A percentile compares a stretch with the other conserved stretches of the same genome.
These are phyloP conservation scores for Tetramorium bicarinatum DNA, from an alignment of 2,888 invertebrate genomes.

Conservation along the genomic window DNA sequence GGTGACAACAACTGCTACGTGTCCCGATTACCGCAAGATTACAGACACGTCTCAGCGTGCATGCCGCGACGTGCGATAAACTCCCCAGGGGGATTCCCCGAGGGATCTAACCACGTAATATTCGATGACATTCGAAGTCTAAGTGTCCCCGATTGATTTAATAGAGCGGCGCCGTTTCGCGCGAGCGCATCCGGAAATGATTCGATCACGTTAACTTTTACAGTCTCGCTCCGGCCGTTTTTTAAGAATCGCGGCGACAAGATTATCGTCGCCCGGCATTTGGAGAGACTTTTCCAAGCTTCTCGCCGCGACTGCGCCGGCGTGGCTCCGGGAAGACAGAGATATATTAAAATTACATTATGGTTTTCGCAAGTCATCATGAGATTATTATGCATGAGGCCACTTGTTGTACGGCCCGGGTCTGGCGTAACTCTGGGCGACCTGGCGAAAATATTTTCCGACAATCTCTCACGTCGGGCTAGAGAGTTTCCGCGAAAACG, in stretches of 20 bases:
- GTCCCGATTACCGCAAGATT: constrained; percentile 39
- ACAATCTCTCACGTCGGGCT: constrained; percentile 39
- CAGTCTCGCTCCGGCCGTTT: not conserved
- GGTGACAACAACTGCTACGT: constrained; percentile 39
- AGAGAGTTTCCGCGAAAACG: constrained; percentile 41
- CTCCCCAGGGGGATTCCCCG: not conserved
- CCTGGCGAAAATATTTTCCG: constrained; percentile 32
- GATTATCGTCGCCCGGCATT: no score
- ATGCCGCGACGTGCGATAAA: constrained; percentile 19
- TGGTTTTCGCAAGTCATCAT: not conserved
- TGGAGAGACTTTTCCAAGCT: not conserved
- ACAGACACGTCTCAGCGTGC: constrained; percentile 5
- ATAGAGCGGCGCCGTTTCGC: not conserved
- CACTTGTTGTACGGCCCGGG: constrained; percentile 27
- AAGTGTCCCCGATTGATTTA: not conserved
- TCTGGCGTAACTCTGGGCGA: not conserved
- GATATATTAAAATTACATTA: constrained; percentile 24
- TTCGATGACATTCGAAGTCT: not conserved
- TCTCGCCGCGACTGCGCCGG: not conserved
- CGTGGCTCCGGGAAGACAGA: not conserved
- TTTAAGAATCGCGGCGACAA: not conserved
- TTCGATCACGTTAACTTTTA: constrained; percentile 1
- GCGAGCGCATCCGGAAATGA: no score
- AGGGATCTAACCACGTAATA: constrained; percentile 5
- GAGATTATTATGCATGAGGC: constrained; percentile 34